Base-by-base conservation (phyloP, 2,113 vertebrate species). In the Corythornis cristatus region DNA sequence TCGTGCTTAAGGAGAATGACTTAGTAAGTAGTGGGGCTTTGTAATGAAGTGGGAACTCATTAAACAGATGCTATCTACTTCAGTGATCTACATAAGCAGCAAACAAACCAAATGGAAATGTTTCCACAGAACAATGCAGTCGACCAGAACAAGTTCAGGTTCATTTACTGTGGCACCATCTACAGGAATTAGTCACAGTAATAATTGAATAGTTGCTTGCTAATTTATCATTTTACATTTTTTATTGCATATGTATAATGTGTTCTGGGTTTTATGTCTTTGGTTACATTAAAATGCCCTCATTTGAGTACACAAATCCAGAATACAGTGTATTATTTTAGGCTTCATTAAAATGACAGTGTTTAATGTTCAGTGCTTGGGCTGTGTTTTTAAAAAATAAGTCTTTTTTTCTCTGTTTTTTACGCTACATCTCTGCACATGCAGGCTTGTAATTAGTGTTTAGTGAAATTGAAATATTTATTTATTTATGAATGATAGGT, bases 211-310 rank as follows among this genome's bases (percentile, higher is more conserved):
- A 95, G 96, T 97, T 91, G 82, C 93, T 96, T 91, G 74, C 94
- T 97, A 98, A 97, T 98, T 97, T 97, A 97, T 98, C 96, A 96
- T 98, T 97, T 98, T 98, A 96, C 78, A 93, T 98, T 97, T 97
- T 89, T 96, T 96, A 93, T 87, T 96, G 42, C 16, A 93, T 97
- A 98, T 97, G 82, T 95, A 98, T 97, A 97, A 96, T 95, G 12
- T 93, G 94, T 89, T 89, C 42, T 74, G 53, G 89, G 93, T 78
- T 82, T 72, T 91, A 60, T 86, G 86, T 91, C 79, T 96, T 89
- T 80, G 40, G 85, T 95, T 97, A 74, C 50, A 76, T 95, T 90
- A 90, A 96, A 93, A 88, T 74, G 54, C 73, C 61, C 37, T 95
- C 64, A 60, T 93, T 79, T 95, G 56, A 88, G 56, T 89, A 57